These are phyloP conservation scores for Xylocopa sonorina DNA, from an alignment of 1,140 invertebrate genomes.

Conservation along the genomic window DNA sequence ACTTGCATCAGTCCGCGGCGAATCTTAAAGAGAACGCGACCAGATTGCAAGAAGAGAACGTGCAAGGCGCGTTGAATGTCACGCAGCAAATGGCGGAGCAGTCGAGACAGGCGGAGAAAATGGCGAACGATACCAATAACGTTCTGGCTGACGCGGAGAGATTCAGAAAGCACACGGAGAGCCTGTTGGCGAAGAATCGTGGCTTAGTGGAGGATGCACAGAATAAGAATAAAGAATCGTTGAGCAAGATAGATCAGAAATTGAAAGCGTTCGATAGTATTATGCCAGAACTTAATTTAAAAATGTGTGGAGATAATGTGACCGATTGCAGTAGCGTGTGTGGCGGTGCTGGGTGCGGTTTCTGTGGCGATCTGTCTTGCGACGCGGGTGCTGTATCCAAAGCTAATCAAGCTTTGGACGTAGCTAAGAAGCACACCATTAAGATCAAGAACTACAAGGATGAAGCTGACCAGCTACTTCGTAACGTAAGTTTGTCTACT, in stretches of 20 bases:
- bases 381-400: constrained; percentile 93
- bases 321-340: constrained; percentile 94
- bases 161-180: constrained; percentile 92
- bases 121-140: constrained; percentile 82
- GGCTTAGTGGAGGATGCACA: constrained; percentile 87
- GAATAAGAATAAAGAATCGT: constrained; percentile 86
- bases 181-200: constrained; percentile 87
- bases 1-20: constrained; percentile 88
- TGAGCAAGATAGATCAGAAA: constrained; percentile 86
- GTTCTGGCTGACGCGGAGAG: constrained; percentile 89
- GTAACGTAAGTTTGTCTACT: constrained; percentile 81
- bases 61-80: constrained; percentile 96
- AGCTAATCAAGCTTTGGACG: constrained; percentile 91
- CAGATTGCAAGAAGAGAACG: constrained; percentile 95
- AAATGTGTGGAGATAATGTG: constrained; percentile 94
- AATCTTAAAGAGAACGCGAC: constrained; percentile 93
- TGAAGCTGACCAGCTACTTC: constrained; percentile 87
- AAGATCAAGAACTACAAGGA: constrained; percentile 91
- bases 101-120: constrained; percentile 87
- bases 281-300: constrained; percentile 93
- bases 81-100: constrained; percentile 90
- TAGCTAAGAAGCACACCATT: constrained; percentile 91
- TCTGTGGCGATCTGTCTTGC: constrained; percentile 95
- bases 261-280: constrained; percentile 86
- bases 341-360: constrained; percentile 96